These are phyloP conservation scores for Magallana nippona DNA, from an alignment of 2,888 invertebrate species.

Conservation along the genomic window DNA sequence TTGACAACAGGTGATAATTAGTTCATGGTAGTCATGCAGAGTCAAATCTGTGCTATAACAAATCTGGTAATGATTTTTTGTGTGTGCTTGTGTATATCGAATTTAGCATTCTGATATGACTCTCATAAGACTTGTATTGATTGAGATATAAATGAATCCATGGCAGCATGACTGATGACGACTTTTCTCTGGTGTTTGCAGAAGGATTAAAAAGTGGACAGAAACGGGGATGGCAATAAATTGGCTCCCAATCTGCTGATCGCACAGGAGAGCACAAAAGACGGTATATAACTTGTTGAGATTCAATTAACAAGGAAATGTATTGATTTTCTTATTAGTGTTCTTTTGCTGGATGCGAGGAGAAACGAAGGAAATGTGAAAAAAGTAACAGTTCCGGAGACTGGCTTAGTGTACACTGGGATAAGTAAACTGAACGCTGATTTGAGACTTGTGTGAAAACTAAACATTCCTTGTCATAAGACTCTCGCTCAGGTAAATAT, in stretches of 20 bases:
- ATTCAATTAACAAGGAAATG: slow-evolving; percentile 22
- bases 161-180: background rate
- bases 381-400: background rate
- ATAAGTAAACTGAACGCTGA: background rate
- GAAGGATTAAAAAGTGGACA: slow-evolving; percentile 28
- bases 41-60: slow-evolving; percentile 4
- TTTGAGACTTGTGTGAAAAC: slow-evolving; percentile 1
- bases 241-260: slow-evolving; percentile 20
- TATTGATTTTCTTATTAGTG: slow-evolving; percentile 25
- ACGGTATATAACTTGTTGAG: slow-evolving; percentile 23
- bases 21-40: background rate
- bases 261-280: slow-evolving; percentile 4
- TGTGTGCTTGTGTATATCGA: slow-evolving; percentile 17
- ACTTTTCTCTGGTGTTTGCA: slow-evolving; percentile 32
- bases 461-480: background rate
- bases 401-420: background rate
- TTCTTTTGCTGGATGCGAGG: slow-evolving; percentile 22
- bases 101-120: slow-evolving; percentile 18
- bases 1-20: background rate
- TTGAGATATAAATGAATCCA: slow-evolving; percentile 30
- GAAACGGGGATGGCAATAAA: background rate
- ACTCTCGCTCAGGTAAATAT: slow-evolving; percentile 20
- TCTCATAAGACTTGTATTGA: slow-evolving; percentile 26
- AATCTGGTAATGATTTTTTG: slow-evolving; percentile 31
- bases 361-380: slow-evolving; percentile 8